Percentiles rank a stretch among this genome's conserved stretches.
Evolutionary conservation across 2,888 invertebrate species (phyloP).

Genomic region (Drosophila anomalata): DNA sequence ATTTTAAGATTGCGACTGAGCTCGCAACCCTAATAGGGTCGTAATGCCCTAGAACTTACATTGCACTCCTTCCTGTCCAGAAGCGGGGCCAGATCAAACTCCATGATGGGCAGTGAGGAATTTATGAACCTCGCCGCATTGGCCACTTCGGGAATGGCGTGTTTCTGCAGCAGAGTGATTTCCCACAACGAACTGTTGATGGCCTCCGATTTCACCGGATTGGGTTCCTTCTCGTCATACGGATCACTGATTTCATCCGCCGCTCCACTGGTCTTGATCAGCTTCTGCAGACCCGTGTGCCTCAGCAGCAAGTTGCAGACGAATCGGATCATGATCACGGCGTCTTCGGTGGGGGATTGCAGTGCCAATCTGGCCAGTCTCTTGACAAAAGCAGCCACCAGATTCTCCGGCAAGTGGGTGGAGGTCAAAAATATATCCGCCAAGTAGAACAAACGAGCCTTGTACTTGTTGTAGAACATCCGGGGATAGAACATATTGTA

Average conservation of each 20-base stretch:
- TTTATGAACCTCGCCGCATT: slow-evolving; percentile 89
- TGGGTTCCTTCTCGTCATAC: slow-evolving; percentile 91
- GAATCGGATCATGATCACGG: slow-evolving; percentile 90
- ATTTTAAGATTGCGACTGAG: too few relatives aligned
- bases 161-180: slow-evolving; percentile 90
- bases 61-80: slow-evolving; percentile 88
- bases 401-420: slow-evolving; percentile 94
- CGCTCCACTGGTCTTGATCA: slow-evolving; percentile 85
- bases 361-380: slow-evolving; percentile 92
- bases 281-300: slow-evolving; percentile 91
- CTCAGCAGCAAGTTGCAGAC: slow-evolving; percentile 93
- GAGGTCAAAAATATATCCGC: slow-evolving; percentile 96
- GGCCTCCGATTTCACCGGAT: slow-evolving; percentile 92
- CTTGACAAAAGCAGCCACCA: slow-evolving; percentile 97
- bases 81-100: slow-evolving; percentile 88
- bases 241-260: slow-evolving; percentile 87
- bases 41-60: slow-evolving; percentile 80
- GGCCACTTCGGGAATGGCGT: slow-evolving; percentile 89
- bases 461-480: slow-evolving; percentile 95
- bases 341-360: slow-evolving; percentile 92
- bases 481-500: slow-evolving; percentile 97
- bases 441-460: slow-evolving; percentile 93
- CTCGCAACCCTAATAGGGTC: too few relatives aligned
- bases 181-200: slow-evolving; percentile 97
- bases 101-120: slow-evolving; percentile 87